Evolutionary conservation across 2,797 vertebrate genomes (phyloP), one percentile per base, ranked within the genome.

Genomic region (Thaleichthys pacificus): DNA sequence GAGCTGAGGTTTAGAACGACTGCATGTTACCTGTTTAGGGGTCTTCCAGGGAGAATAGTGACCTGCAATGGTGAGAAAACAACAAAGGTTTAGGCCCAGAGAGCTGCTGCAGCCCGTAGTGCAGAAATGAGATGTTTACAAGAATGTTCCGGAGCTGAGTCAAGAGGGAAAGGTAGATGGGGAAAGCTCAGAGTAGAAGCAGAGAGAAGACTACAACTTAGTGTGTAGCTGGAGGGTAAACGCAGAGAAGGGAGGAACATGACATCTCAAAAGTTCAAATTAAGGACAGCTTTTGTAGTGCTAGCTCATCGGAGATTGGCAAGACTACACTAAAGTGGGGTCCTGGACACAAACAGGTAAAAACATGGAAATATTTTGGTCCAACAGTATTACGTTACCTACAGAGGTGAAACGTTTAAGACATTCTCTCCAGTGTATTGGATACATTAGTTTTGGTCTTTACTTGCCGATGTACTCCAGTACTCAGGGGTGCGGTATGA

Each of bases 11-110:
- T 81, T 78, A 9, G 75, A 80, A 80, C 80, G 84, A 73, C 68
- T 73, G 71, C 62, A 42, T 87, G 88, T 98, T 98, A 99, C 97
- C 95, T 97, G 96, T 90, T 97, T 98, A 90, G 95, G 93, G 93
- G 93, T 96, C 96, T 98, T 98, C 97, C 97, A 98, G 81, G 97
- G 97, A 90, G 96, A 98, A 96, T 96, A 97, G 93, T 98, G 97
- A 95, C 97, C 97, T 99, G 95, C 77, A 97, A 96, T 84, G 92
- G 85, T 84, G 86, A 94, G 89, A 95, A 89, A 93, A 93, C 79
- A 95, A 87, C 88, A 87, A 88, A 78, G 82, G 51, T 94, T 92
- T 90, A 93, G 89, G 89, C 84, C 82, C 78, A 81, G 74, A 80
- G 58, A 76, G 32, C 47, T 35, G 22, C 24, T 54, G 21, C 4